Conservation (phyloP, 2,113 vertebrate genomes). For the Reinhardtius hippoglossoides region DNA sequence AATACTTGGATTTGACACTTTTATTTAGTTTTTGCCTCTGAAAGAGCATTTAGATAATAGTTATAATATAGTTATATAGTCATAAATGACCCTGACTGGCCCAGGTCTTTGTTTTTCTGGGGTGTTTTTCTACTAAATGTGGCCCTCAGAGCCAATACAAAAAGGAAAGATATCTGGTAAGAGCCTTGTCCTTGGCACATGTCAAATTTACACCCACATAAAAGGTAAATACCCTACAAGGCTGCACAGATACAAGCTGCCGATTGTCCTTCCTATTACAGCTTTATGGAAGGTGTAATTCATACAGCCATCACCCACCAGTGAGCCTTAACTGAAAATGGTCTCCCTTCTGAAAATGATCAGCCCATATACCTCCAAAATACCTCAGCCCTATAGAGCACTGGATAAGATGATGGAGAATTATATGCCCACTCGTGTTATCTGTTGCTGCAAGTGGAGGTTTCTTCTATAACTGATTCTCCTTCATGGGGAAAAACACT, state of each 20-base stretch:
- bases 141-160: slow-evolving; percentile 23
- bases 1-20: neutral
- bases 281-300: slow-evolving; percentile 81
- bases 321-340: slow-evolving; percentile 53
- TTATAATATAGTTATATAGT: neutral
- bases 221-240: slow-evolving; percentile 80
- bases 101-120: neutral
- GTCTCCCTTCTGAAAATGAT: slow-evolving; percentile 49
- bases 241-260: slow-evolving; percentile 79
- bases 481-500: slow-evolving; percentile 5
- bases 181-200: slow-evolving; percentile 71
- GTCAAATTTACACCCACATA: slow-evolving; percentile 81
- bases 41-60: neutral
- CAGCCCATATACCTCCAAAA: slow-evolving; percentile 52
- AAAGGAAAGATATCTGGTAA: slow-evolving; percentile 36
- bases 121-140: neutral
- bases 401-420: slow-evolving; percentile 36
- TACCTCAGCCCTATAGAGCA: slow-evolving; percentile 25
- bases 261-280: slow-evolving; percentile 83
- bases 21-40: neutral
- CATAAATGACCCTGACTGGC: neutral
- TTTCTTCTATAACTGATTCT: slow-evolving; percentile 5
- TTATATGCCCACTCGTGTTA: slow-evolving; percentile 29
- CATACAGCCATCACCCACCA: slow-evolving; percentile 65
- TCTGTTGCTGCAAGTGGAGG: slow-evolving; percentile 27